Evolutionary conservation across 1,140 invertebrate genomes (phyloP).

Genomic region (Mizuhopecten yessoensis): DNA sequence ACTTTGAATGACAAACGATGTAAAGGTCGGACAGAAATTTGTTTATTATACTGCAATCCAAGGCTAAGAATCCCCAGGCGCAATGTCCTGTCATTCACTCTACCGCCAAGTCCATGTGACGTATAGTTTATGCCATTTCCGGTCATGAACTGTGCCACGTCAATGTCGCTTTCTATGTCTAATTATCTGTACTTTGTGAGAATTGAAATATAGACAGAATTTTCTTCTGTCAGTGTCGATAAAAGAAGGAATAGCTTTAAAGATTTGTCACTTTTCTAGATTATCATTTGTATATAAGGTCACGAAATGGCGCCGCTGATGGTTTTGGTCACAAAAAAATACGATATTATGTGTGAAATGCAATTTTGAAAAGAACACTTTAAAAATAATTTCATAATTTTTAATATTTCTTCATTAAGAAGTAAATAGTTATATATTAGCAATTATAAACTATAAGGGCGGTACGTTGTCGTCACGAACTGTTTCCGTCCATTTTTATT

Average conservation of each 20-base stretch:
- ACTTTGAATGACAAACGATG: slow-evolving; percentile 22
- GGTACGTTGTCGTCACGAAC: too few relatives aligned
- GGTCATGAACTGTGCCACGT: slow-evolving; percentile 3
- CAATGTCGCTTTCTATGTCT: not conserved
- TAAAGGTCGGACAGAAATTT: slow-evolving; percentile 16
- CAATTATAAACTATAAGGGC: too few relatives aligned
- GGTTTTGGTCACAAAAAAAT: slow-evolving; percentile 35
- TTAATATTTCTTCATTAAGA: not conserved
- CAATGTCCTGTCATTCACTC: slow-evolving; percentile 20
- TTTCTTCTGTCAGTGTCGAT: not conserved
- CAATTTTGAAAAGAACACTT: not conserved
- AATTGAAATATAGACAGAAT: not conserved
- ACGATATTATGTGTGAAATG: not conserved
- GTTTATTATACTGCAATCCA: not conserved
- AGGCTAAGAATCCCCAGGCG: not conserved
- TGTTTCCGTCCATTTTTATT: too few relatives aligned
- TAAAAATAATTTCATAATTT: not conserved
- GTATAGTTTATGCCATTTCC: slow-evolving; percentile 16
- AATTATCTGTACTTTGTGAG: slow-evolving; percentile 32
- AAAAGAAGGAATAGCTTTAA: not conserved
- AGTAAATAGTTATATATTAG: not conserved
- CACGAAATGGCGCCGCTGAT: not conserved
- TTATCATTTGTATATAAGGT: not conserved
- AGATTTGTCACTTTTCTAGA: not conserved
- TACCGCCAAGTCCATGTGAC: not conserved